phyloP scores from a whole-genome alignment of 2,888 invertebrate genomes.

The Phania funesta region DNA sequence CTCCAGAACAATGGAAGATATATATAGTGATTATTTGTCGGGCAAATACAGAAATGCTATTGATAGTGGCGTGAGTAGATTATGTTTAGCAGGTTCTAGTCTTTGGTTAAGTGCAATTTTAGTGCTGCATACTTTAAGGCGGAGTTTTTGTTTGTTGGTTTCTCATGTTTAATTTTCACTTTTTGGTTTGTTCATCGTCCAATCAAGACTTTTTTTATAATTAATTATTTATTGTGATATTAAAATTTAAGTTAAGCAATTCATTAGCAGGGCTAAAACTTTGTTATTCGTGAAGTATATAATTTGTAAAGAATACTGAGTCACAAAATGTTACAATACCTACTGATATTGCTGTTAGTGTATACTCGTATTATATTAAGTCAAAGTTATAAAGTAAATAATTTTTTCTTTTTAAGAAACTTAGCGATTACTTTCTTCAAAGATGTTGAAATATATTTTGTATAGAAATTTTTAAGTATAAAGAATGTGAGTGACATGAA shows the following conservation, averaged over 20 bases:
- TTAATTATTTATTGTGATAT: slow-evolving; percentile 69
- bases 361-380: too few species aligned
- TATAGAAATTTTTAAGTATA: too few species aligned
- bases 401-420: too few species aligned
- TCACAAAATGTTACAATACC: slow-evolving; percentile 18
- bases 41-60: slow-evolving; percentile 71
- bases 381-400: neutral
- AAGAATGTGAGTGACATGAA: too few species aligned
- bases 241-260: slow-evolving; percentile 61
- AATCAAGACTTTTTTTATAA: slow-evolving; percentile 44
- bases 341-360: slow-evolving; percentile 22
- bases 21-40: slow-evolving; percentile 74
- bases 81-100: neutral
- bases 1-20: slow-evolving; percentile 76
- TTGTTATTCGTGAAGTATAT: neutral
- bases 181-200: slow-evolving; percentile 21
- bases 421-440: too few species aligned
- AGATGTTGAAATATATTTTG: too few species aligned
- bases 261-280: slow-evolving; percentile 2
- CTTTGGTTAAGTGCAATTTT: neutral
- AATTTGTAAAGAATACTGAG: slow-evolving; percentile 13
- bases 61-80: slow-evolving; percentile 17
- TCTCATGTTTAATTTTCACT: neutral
- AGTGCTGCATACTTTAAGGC: slow-evolving; percentile 10
- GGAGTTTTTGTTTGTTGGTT: slow-evolving; percentile 1